Evolutionary conservation across 2,113 vertebrate genomes (phyloP).

Genomic region (Myxocyprinus asiaticus): DNA sequence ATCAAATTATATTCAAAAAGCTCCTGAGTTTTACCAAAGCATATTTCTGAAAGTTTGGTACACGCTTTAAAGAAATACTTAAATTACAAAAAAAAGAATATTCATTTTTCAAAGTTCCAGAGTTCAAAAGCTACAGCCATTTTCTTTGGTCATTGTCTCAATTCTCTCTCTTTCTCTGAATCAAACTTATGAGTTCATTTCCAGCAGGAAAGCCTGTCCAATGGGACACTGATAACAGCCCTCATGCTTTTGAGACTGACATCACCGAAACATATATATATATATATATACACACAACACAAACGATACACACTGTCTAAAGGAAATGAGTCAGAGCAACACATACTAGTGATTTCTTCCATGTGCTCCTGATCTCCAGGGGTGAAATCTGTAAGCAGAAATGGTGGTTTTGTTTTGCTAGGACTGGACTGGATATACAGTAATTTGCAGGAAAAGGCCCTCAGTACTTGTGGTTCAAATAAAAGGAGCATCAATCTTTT

Average conservation of each 20-base stretch:
- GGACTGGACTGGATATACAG: not conserved
- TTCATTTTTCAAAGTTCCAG: too few relatives aligned
- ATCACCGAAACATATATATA: not conserved
- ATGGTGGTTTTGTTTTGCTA: constrained; percentile 2
- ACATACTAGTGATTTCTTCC: constrained; percentile 9
- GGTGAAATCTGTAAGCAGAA: constrained; percentile 33
- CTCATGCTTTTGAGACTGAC: not conserved
- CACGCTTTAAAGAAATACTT: too few relatives aligned
- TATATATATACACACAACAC: constrained; percentile 27
- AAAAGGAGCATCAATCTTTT: not conserved
- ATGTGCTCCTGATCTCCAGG: constrained; percentile 35
- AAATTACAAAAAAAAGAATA: too few relatives aligned
- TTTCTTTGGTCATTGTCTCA: too few relatives aligned
- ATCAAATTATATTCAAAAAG: too few relatives aligned
- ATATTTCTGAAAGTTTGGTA: too few relatives aligned
- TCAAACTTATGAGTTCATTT: too few relatives aligned
- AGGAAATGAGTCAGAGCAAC: constrained; percentile 25
- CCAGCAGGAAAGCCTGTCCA: too few relatives aligned
- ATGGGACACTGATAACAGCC: constrained; percentile 38
- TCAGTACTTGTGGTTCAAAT: constrained; percentile 17
- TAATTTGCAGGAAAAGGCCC: constrained; percentile 34
- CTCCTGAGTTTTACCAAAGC: too few relatives aligned
- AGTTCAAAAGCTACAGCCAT: too few relatives aligned
- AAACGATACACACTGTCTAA: constrained; percentile 7
- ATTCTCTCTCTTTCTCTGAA: not conserved